These are phyloP conservation scores for Diploptera punctata DNA, from an alignment of 2,888 invertebrate genomes.

Conservation along the genomic window DNA sequence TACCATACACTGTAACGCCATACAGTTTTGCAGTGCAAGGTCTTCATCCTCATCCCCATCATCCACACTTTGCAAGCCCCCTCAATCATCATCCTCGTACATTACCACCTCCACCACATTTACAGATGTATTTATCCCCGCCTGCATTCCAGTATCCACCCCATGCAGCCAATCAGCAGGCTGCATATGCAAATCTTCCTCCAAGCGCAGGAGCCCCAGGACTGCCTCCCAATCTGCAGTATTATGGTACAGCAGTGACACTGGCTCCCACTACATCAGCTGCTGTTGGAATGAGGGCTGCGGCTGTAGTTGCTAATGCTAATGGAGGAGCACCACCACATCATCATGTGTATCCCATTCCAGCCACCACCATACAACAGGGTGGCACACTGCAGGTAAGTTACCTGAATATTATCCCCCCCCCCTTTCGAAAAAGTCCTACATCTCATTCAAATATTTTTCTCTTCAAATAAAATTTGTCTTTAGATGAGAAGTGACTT, in stretches of 20 bases:
- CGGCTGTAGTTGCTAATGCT: conserved; percentile 41
- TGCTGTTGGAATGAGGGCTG: conserved; percentile 44
- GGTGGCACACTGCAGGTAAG: conserved; percentile 34
- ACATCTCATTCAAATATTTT: no score
- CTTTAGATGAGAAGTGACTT: no score
- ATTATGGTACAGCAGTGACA: conserved; percentile 58
- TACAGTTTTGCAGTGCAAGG: conserved; percentile 67
- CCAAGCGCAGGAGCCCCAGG: conserved; percentile 36
- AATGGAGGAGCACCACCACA: conserved; percentile 47
- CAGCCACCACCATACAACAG: conserved; percentile 52
- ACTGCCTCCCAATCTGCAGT: conserved; percentile 56
- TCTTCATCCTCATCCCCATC: conserved; percentile 63
- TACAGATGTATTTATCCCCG: conserved; percentile 59
- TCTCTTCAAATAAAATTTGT: no score
- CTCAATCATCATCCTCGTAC: conserved; percentile 54
- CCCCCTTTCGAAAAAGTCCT: no score
- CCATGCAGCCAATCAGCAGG: conserved; percentile 46
- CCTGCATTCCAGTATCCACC: conserved; percentile 58
- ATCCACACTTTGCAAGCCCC: conserved; percentile 52
- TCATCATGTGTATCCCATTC: conserved; percentile 55
- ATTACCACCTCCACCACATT: conserved; percentile 58
- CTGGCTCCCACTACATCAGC: conserved; percentile 55
- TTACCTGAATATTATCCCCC: no score
- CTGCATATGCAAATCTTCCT: conserved; percentile 47
- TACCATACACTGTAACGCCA: conserved; percentile 65